Percentiles rank a stretch among this genome's conserved stretches.
Evolutionary conservation across 2,888 invertebrate genomes (phyloP).

Genomic region (Siphlonurus alternatus): DNA sequence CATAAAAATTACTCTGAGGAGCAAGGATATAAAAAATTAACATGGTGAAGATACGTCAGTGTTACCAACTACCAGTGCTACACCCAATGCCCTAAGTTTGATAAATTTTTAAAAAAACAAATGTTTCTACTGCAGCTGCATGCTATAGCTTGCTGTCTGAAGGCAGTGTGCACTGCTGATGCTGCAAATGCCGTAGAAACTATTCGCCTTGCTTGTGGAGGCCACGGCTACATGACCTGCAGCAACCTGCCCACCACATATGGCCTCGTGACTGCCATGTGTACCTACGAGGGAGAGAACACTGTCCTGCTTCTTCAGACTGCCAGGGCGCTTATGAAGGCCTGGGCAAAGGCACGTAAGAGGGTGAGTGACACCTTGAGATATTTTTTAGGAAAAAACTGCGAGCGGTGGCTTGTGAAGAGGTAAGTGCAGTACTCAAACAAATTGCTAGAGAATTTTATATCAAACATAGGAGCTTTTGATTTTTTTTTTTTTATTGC

Average conservation of each 20-base stretch:
- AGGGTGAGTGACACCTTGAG: not conserved
- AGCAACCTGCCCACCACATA: slow-evolving; percentile 81
- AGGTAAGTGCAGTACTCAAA: no score
- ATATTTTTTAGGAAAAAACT: no score
- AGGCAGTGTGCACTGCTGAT: slow-evolving; percentile 69
- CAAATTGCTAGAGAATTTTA: no score
- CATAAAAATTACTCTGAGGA: no score
- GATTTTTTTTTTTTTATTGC: no score
- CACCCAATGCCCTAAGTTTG: no score
- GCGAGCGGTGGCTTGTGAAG: no score
- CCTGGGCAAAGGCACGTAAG: not conserved
- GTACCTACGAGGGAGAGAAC: slow-evolving; percentile 95
- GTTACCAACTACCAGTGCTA: no score
- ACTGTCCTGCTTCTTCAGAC: slow-evolving; percentile 85
- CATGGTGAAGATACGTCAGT: no score
- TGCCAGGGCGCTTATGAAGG: slow-evolving; percentile 36
- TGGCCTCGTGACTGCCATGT: slow-evolving; percentile 67
- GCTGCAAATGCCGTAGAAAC: slow-evolving; percentile 61
- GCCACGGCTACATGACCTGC: slow-evolving; percentile 83
- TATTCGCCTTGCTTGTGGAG: slow-evolving; percentile 80
- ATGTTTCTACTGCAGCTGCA: slow-evolving; percentile 49
- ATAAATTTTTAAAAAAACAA: no score
- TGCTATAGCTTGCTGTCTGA: slow-evolving; percentile 79
- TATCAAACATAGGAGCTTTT: no score
- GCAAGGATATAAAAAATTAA: no score